phyloP scores from a whole-genome alignment of 1,140 invertebrate species.

The Trichonephila clavata region DNA sequence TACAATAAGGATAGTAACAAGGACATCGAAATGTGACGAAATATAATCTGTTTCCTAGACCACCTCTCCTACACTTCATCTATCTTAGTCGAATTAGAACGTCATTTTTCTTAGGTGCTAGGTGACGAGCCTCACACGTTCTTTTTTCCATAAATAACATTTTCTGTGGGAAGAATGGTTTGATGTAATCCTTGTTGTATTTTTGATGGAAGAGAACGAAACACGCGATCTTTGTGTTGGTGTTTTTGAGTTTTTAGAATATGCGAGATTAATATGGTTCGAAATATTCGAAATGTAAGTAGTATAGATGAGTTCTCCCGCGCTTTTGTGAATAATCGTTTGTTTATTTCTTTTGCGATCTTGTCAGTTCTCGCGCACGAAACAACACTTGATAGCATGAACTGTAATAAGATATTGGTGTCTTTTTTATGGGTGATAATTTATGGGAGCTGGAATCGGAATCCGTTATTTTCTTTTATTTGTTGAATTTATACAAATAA shows the following conservation, averaged over 20 bases:
- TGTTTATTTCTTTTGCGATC: background rate
- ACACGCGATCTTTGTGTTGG: background rate
- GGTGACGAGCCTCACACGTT: background rate
- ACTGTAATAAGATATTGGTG: too few species aligned
- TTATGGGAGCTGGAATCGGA: too few species aligned
- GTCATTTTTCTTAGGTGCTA: background rate
- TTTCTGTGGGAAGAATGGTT: background rate
- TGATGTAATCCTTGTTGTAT: background rate
- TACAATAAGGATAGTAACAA: background rate
- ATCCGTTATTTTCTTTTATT: too few species aligned
- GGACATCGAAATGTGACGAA: slow-evolving; percentile 45
- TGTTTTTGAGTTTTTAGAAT: background rate
- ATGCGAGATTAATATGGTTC: background rate
- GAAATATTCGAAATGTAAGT: background rate
- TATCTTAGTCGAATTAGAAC: slow-evolving; percentile 34
- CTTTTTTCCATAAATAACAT: slow-evolving; percentile 1
- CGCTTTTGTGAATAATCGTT: background rate
- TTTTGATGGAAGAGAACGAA: background rate
- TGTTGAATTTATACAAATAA: too few species aligned
- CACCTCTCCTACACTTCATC: background rate
- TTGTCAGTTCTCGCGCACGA: background rate
- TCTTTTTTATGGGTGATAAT: too few species aligned
- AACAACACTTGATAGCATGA: background rate
- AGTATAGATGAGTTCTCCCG: background rate
- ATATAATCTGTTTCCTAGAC: slow-evolving; percentile 33